Evolutionary conservation across 2,888 invertebrate genomes (phyloP).

Genomic region (Thyatira batis): DNA sequence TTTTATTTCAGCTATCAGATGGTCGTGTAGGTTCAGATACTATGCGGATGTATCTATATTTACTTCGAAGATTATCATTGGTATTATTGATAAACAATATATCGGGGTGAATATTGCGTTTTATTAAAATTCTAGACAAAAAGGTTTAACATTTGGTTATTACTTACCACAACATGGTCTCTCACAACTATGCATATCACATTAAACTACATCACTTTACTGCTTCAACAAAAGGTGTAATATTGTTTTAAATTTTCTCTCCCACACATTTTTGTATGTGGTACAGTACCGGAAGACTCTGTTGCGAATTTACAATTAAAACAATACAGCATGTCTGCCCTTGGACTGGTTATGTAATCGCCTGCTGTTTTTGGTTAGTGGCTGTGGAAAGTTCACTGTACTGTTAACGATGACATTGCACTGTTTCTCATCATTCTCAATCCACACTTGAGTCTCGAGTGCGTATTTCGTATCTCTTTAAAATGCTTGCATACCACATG

Average conservation of each 20-base stretch:
- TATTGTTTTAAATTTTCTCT: not conserved
- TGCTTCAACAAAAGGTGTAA: too few species aligned
- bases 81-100: slow-evolving; percentile 1
- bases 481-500: slow-evolving; percentile 24
- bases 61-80: slow-evolving; percentile 19
- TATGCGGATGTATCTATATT: slow-evolving; percentile 24
- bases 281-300: slow-evolving; percentile 21
- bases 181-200: too few species aligned
- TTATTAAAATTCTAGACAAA: not conserved
- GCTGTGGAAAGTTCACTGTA: slow-evolving; percentile 61
- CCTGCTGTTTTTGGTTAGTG: slow-evolving; percentile 47
- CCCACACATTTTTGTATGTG: not conserved
- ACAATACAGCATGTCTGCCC: slow-evolving; percentile 53
- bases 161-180: too few species aligned
- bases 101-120: not conserved
- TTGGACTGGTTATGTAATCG: slow-evolving; percentile 63
- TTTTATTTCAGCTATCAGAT: slow-evolving; percentile 5
- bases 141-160: too few species aligned
- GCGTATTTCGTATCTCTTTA: slow-evolving; percentile 10
- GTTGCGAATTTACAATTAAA: slow-evolving; percentile 48
- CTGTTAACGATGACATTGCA: slow-evolving; percentile 48
- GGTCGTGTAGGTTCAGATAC: slow-evolving; percentile 19
- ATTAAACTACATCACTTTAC: too few species aligned
- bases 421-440: slow-evolving; percentile 28
- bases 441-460: slow-evolving; percentile 8